Base-by-base conservation (phyloP, 2,113 vertebrate genomes). In the Lophochroa leadbeateri region DNA sequence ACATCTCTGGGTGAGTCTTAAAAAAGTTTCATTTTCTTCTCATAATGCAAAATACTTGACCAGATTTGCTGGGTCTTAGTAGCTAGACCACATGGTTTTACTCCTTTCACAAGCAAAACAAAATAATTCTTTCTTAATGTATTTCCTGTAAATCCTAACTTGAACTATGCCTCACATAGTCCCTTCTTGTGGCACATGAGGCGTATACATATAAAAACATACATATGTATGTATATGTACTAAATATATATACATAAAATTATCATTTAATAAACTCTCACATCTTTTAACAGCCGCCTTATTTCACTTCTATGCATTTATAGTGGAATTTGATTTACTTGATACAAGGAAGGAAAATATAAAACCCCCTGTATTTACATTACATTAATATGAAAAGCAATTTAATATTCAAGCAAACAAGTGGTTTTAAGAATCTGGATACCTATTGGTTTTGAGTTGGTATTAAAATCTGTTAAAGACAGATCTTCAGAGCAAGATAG, bases 191-290 rank as follows among this genome's bases (percentile, higher is more conserved):
- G 16, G 7, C 20, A 25, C 19, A 2, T 6, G 39, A 41, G 7
- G 6, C 25, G 11, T 15, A 5, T 15, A 20, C 2, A 6, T 27
- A 31, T 10, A 29, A 11, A 29, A 11, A 47, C 4, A 41, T 3
- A 47, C 2, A 11, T 1, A 3, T 1, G 1, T 24, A 7, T 16
- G 39, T 39, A 17, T 6, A 1, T 72, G 63, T 63, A 55, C 43
- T 61, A 46, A 58, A 69, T 33, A 41, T 3, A 44, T 25, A 61
- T 9, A 35, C 2, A 20, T 21, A 37, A 55, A n/a, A 7, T 7
- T 68, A 18, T 17, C 5, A 10, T 39, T 61, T 24, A 27, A 60
- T 35, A 52, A 55, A 31, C 20, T 27, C 8, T 39, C 39, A 9
- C 0, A n/a, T 31, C n/a, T 70, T 44, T 64, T 68, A 80, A 55